Evolutionary conservation across 2,888 invertebrate species (phyloP), one percentile per base, ranked within the genome.

Genomic region (Eutolmus rufibarbis): DNA sequence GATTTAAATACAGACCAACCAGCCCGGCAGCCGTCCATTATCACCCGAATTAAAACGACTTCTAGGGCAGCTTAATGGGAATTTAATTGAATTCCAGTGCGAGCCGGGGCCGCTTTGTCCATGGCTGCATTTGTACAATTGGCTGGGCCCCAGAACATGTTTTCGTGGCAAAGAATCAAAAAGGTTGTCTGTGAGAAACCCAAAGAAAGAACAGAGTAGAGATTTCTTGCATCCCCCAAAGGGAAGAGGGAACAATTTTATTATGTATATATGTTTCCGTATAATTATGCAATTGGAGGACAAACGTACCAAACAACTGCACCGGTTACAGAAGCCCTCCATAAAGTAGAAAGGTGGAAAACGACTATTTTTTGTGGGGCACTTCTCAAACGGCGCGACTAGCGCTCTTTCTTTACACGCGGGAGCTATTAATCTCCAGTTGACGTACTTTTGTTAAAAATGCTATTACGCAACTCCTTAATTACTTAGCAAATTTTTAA

Each of bases 41-140:
- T 57, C 66, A 66, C 57, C 66, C 66, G 19, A 84, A 84, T 84
- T 84, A 84, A 84, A 84, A 66, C 57, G 66, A 66, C 19, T 66
- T 66, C 66, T 66, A 40, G 66, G 66, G 66, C 57, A 84, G 82
- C 82, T 66, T 84, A 66, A 84, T 84, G 82, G 23, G 82, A 84
- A 84, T 84, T 84, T 84, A 84, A 84, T 84, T 84, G 82, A 84
- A 66, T 79, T 79, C 34, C 31, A 51, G 23, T 51, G 51, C 28
- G 79, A 51, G 51, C 16, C 5, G 23, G 43, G 23, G 43, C 66
- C 28, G 14, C 19, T 66, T 66, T 66, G 66, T 66, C 66, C 66
- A 66, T 28, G 66, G 66, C 28, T 78, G 40, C 78, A 78, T 23
- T 78, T 78, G 12, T 78, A 46, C 23, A 43, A 43, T 78, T 78